Conservation (phyloP, 2,113 vertebrate genomes). For the Chitala chitala region DNA sequence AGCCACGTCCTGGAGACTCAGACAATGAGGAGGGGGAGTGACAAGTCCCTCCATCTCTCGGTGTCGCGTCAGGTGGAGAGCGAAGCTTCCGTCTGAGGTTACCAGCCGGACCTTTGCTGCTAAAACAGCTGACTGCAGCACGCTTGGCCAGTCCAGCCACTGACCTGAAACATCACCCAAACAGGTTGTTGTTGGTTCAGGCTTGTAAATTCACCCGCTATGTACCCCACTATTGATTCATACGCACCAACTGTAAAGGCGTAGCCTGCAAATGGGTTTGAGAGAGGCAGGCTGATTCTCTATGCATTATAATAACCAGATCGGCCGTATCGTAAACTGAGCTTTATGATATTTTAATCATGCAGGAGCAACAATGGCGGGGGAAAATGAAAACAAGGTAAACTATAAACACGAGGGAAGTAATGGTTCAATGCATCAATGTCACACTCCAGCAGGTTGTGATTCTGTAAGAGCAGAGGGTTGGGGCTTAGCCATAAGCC, state of each 20-base stretch:
- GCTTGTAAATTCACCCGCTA: background rate
- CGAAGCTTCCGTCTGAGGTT: background rate
- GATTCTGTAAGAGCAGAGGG: background rate
- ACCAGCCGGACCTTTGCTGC: background rate
- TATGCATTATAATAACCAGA: background rate
- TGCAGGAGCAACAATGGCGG: background rate
- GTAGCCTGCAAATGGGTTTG: background rate
- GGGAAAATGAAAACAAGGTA: background rate
- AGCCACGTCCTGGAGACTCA: background rate
- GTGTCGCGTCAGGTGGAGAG: background rate
- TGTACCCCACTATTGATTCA: background rate
- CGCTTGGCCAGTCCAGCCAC: background rate
- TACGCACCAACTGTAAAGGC: background rate
- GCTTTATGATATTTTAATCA: slow-evolving; percentile 12
- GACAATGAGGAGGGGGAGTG: background rate
- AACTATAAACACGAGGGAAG: background rate
- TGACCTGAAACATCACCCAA: background rate
- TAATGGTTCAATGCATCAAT: background rate
- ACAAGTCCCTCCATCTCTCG: background rate
- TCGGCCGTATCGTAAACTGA: background rate
- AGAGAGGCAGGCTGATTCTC: background rate
- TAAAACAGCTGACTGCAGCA: background rate
- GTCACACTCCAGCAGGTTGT: slow-evolving; percentile 8
- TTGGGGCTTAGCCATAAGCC: background rate
- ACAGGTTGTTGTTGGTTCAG: background rate